Conservation (phyloP, 37 sponge, comb jelly and placozoan species). For the Spongilla lacustris region DNA sequence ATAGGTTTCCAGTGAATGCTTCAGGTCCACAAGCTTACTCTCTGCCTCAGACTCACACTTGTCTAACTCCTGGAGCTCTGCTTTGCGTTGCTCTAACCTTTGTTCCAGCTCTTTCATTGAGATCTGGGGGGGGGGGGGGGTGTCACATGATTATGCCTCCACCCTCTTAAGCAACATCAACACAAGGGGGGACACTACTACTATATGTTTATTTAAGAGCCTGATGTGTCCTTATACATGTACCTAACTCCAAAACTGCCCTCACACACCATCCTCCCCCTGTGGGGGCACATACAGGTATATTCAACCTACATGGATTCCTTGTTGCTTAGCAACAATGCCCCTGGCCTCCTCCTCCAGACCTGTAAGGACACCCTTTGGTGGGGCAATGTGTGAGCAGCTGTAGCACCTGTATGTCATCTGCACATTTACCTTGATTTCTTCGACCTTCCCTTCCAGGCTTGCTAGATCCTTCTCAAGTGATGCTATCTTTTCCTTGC, state of each 20-base stretch:
- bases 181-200: too few relatives aligned
- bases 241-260: too few relatives aligned
- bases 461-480: slow-evolving; percentile 63
- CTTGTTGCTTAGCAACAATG: slow-evolving; percentile 43
- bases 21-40: slow-evolving; percentile 68
- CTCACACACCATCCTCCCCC: too few relatives aligned
- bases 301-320: slow-evolving; percentile 34
- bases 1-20: slow-evolving; percentile 80
- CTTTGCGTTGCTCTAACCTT: slow-evolving; percentile 37
- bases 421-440: slow-evolving; percentile 6
- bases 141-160: too few relatives aligned
- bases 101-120: slow-evolving; percentile 31
- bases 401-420: neutral
- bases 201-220: too few relatives aligned
- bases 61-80: slow-evolving; percentile 62
- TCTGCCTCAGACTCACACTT: slow-evolving; percentile 57
- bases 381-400: neutral
- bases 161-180: too few relatives aligned
- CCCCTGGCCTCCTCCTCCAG: slow-evolving; percentile 82
- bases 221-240: too few relatives aligned
- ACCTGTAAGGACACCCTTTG: slow-evolving; percentile 27
- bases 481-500: slow-evolving; percentile 65
- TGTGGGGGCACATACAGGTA: too few relatives aligned
- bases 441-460: slow-evolving; percentile 41
- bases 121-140: slow-evolving; percentile 1